These are phyloP conservation scores for Aegithalos caudatus DNA, from an alignment of 2,113 vertebrate species.

Conservation along the genomic window DNA sequence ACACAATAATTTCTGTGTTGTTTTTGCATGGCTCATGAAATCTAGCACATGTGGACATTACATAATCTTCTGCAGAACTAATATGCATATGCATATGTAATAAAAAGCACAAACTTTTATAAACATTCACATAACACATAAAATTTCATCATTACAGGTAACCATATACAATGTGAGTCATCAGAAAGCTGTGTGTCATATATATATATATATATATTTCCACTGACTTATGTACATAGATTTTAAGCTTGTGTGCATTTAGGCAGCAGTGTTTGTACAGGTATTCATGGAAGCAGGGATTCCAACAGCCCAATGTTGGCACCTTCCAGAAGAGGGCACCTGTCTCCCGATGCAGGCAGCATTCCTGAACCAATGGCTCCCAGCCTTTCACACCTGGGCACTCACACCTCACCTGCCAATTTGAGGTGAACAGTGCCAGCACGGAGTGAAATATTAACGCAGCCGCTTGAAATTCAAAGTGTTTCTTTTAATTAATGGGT, in stretches of 20 bases:
- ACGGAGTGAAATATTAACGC: slow-evolving; percentile 68
- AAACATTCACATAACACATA: background rate
- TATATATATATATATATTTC: background rate
- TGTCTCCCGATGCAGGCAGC: slow-evolving; percentile 9
- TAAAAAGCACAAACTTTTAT: background rate
- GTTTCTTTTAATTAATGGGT: slow-evolving; percentile 82
- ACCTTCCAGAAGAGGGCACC: slow-evolving; percentile 53
- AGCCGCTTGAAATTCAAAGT: slow-evolving; percentile 70
- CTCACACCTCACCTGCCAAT: slow-evolving; percentile 48
- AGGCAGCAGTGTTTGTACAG: background rate
- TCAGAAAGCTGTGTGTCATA: background rate
- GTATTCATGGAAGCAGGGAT: background rate
- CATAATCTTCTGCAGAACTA: background rate
- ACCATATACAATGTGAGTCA: background rate
- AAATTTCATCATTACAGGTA: background rate
- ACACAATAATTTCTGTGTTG: background rate
- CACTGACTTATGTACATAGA: background rate
- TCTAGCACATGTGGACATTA: background rate
- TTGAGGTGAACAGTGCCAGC: slow-evolving; percentile 61
- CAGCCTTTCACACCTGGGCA: slow-evolving; percentile 53
- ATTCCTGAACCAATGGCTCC: background rate
- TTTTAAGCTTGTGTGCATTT: background rate
- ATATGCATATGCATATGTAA: background rate
- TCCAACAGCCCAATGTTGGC: background rate
- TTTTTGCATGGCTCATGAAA: background rate